Percentiles rank a stretch among this genome's conserved stretches.
phyloP scores from a whole-genome alignment of 2,113 vertebrate genomes.

The Zosterops japonicus region DNA sequence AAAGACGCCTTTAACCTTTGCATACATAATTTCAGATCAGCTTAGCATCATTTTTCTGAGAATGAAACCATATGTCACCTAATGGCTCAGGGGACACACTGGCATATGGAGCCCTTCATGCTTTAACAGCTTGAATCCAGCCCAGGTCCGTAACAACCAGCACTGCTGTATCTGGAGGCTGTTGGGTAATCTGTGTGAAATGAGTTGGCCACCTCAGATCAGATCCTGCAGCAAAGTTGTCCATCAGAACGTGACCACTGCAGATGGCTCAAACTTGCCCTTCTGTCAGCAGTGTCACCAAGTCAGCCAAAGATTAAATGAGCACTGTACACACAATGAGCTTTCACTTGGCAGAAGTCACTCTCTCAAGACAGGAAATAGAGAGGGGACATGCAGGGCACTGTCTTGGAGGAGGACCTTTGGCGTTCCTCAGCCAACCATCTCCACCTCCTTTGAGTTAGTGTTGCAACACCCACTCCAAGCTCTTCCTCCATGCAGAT shows the following conservation, averaged over 20 bases:
- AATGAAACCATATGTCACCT: slow-evolving; percentile 45
- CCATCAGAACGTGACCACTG: background rate
- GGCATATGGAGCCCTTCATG: slow-evolving; percentile 8
- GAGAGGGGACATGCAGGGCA: background rate
- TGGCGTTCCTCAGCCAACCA: background rate
- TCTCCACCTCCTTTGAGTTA: background rate
- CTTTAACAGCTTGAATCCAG: background rate
- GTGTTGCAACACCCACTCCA: background rate
- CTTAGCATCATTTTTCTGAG: slow-evolving; percentile 6
- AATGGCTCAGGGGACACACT: background rate
- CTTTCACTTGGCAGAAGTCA: background rate
- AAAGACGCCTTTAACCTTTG: slow-evolving; percentile 23
- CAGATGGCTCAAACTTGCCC: background rate
- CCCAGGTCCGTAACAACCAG: background rate
- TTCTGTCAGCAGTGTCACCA: background rate
- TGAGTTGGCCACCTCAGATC: background rate
- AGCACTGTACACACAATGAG: fast-evolving
- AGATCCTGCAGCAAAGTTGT: background rate
- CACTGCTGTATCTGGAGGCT: background rate
- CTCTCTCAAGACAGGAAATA: background rate
- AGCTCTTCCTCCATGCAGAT: background rate
- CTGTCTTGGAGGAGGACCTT: background rate
- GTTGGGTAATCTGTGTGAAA: background rate
- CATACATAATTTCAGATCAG: slow-evolving; percentile 28
- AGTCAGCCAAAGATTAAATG: background rate